Evolutionary conservation across 2,113 vertebrate species (phyloP).

Genomic region (Nesogale talazaci): DNA sequence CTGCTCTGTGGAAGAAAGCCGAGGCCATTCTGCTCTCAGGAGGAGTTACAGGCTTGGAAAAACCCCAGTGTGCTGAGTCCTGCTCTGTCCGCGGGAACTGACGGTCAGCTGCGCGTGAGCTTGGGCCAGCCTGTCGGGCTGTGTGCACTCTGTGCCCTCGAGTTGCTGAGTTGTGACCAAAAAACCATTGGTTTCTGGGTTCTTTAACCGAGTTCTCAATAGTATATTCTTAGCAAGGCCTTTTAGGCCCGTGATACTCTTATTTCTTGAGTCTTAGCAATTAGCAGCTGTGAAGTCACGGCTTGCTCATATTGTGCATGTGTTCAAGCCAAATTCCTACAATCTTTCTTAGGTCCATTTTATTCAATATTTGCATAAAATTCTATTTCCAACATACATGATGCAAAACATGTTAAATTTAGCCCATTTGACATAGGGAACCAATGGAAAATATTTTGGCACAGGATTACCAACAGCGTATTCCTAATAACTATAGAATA

Average conservation of each 20-base stretch:
- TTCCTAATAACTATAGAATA: neutral
- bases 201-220: slow-evolving; percentile 8
- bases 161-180: neutral
- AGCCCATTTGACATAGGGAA: neutral
- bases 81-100: no score
- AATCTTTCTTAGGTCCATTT: neutral
- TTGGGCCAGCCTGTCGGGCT: neutral
- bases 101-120: no score
- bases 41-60: no score
- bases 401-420: slow-evolving; percentile 15
- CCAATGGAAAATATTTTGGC: neutral
- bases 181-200: neutral
- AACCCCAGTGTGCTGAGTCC: no score
- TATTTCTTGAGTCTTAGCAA: neutral
- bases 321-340: neutral
- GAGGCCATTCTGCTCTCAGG: no score
- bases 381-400: neutral
- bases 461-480: neutral
- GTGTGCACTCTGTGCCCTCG: neutral
- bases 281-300: neutral
- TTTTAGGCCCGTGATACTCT: neutral
- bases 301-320: neutral
- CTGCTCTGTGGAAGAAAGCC: no score
- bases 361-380: neutral
- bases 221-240: neutral